A percentile compares a stretch with the other conserved stretches of the same genome.
Evolutionary conservation across 2,797 vertebrate genomes (phyloP).

Genomic region (Neoniphon sammara): DNA sequence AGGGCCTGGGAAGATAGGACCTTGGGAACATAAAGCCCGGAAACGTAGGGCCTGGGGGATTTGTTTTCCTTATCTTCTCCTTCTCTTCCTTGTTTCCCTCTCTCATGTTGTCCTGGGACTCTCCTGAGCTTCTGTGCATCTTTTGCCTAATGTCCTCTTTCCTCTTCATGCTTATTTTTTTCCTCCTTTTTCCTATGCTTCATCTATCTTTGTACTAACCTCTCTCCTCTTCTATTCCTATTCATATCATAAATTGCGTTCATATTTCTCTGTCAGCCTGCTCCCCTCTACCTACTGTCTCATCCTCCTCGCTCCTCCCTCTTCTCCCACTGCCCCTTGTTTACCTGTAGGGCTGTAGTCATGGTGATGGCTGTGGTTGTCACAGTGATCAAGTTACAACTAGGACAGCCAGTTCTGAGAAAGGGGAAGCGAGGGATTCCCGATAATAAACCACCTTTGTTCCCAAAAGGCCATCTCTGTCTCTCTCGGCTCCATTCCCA

Average conservation of each 20-base stretch:
- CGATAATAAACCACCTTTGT: slow-evolving; percentile 76
- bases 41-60: too few relatives aligned
- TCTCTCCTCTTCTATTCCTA: not conserved
- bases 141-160: too few relatives aligned
- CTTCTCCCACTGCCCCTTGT: slow-evolving; percentile 50
- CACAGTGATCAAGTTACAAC: slow-evolving; percentile 74
- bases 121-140: too few relatives aligned
- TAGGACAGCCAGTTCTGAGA: slow-evolving; percentile 74
- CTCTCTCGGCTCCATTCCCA: slow-evolving; percentile 39
- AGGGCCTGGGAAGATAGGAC: too few relatives aligned
- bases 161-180: not conserved
- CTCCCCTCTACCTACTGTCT: too few relatives aligned
- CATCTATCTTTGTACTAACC: too few relatives aligned
- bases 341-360: slow-evolving; percentile 73
- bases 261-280: not conserved
- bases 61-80: too few relatives aligned
- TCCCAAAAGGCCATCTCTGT: slow-evolving; percentile 63
- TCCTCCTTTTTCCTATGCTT: not conserved
- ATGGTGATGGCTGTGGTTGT: slow-evolving; percentile 65
- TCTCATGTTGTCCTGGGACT: too few relatives aligned
- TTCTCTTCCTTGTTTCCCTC: too few relatives aligned
- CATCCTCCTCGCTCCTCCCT: not conserved
- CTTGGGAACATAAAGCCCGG: too few relatives aligned
- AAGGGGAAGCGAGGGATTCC: slow-evolving; percentile 74
- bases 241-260: too few relatives aligned